A percentile compares a stretch with the other conserved stretches of the same genome.
phyloP scores from a whole-genome alignment of 2,888 invertebrate genomes.

The Pteria penguin region DNA sequence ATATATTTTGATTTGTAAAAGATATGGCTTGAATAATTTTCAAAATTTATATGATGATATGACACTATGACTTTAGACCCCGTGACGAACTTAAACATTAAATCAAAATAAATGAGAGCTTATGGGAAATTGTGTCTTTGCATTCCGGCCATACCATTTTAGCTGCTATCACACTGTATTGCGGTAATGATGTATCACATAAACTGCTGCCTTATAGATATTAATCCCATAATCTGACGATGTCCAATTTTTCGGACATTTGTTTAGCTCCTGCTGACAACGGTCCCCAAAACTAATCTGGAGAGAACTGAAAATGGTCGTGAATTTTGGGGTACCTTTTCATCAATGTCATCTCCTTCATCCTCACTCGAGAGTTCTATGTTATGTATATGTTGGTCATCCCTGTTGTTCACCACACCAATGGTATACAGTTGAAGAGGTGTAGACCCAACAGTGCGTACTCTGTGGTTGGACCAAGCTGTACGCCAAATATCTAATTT shows the following conservation, averaged over 20 bases:
- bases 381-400: not conserved
- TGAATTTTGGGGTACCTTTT: no score
- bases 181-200: not conserved
- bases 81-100: no score
- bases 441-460: conserved; percentile 33
- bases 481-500: conserved; percentile 30
- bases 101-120: no score
- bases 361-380: conserved; percentile 1
- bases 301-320: not conserved
- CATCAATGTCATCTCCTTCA: conserved; percentile 16
- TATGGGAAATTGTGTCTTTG: no score
- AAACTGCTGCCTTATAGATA: conserved; percentile 21
- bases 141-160: no score
- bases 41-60: no score
- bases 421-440: conserved; percentile 12
- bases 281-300: not conserved
- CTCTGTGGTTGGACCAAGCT: conserved; percentile 38
- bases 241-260: conserved; percentile 19
- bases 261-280: conserved; percentile 12
- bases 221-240: conserved; percentile 28
- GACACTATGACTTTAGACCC: no score
- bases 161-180: not conserved
- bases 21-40: no score
- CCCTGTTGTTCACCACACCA: not conserved
- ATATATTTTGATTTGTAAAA: no score